Conservation (phyloP, 2,888 invertebrate genomes). For the Sinodicranocentrus sp. region DNA sequence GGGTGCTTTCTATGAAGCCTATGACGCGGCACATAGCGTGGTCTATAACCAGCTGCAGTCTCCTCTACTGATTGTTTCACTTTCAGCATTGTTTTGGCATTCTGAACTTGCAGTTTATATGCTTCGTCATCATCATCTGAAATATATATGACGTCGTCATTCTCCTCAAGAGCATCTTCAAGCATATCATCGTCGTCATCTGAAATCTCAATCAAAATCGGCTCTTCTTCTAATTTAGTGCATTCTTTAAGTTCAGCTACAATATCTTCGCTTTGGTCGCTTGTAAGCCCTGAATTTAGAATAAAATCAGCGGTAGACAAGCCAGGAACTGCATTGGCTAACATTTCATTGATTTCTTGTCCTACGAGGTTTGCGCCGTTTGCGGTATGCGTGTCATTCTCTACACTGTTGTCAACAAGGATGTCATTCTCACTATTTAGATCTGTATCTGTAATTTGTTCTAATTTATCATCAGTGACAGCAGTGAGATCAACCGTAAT, state of each 20-base stretch:
- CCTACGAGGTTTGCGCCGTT: too few species aligned
- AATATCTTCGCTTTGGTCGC: too few species aligned
- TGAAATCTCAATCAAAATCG: conserved; percentile 29
- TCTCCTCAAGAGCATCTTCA: conserved; percentile 22
- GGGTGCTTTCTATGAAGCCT: conserved; percentile 46
- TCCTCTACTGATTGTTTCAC: conserved; percentile 48
- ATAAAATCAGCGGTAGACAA: too few species aligned
- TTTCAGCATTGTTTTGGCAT: conserved; percentile 28
- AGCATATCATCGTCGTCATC: conserved; percentile 51
- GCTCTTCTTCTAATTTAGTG: conserved; percentile 20
- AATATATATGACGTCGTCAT: conserved; percentile 28
- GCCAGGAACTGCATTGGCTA: too few species aligned
- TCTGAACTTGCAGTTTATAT: conserved; percentile 38
- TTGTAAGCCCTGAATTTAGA: too few species aligned
- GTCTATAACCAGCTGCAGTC: conserved; percentile 37
- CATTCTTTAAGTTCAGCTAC: conserved; percentile 21
- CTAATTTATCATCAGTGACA: too few species aligned
- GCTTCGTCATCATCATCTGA: conserved; percentile 52
- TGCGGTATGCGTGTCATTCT: too few species aligned
- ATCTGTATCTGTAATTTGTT: too few species aligned
- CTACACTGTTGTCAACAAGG: too few species aligned
- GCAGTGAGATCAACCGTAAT: too few species aligned
- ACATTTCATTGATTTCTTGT: too few species aligned
- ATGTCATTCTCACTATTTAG: too few species aligned
- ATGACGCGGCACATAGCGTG: conserved; percentile 22